These are phyloP conservation scores for Amblyjoppa proteus DNA, from an alignment of 2,888 invertebrate genomes.

Conservation along the genomic window DNA sequence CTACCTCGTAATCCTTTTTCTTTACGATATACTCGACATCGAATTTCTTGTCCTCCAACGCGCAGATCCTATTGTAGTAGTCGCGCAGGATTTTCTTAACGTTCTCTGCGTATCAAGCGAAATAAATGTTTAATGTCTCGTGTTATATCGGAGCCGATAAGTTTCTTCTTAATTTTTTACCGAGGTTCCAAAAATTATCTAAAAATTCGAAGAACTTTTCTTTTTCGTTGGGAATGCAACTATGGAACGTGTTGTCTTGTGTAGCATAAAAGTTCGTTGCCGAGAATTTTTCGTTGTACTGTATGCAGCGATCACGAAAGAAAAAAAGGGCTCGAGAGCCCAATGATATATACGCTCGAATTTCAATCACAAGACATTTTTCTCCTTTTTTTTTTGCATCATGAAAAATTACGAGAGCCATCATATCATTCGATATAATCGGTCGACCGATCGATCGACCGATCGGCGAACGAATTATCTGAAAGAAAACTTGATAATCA, in stretches of 20 bases:
- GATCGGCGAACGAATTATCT: slow-evolving; percentile 50
- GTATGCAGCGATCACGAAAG: slow-evolving; percentile 11
- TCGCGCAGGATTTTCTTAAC: slow-evolving; percentile 92
- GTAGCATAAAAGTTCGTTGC: slow-evolving; percentile 34
- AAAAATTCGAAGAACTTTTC: neutral
- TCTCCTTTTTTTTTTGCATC: slow-evolving; percentile 17
- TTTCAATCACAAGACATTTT: slow-evolving; percentile 2
- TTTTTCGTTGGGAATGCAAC: slow-evolving; percentile 30
- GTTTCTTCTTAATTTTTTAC: slow-evolving; percentile 26
- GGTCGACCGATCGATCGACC: neutral
- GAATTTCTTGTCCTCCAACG: slow-evolving; percentile 97
- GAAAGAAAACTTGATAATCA: slow-evolving; percentile 53
- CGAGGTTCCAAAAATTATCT: slow-evolving; percentile 21
- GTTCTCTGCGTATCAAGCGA: slow-evolving; percentile 87
- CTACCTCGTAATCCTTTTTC: slow-evolving; percentile 99
- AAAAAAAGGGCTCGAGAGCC: slow-evolving; percentile 13
- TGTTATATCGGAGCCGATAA: slow-evolving; percentile 8
- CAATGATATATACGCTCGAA: slow-evolving; percentile 10
- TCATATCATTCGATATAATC: slow-evolving; percentile 18
- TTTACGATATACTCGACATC: slow-evolving; percentile 99
- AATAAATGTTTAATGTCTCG: slow-evolving; percentile 58
- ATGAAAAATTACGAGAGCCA: slow-evolving; percentile 22
- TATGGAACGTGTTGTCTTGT: slow-evolving; percentile 39
- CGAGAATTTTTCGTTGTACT: slow-evolving; percentile 13
- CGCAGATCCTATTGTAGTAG: slow-evolving; percentile 95